These are phyloP conservation scores for Bombus huntii DNA, from an alignment of 1,140 invertebrate species.

Conservation along the genomic window DNA sequence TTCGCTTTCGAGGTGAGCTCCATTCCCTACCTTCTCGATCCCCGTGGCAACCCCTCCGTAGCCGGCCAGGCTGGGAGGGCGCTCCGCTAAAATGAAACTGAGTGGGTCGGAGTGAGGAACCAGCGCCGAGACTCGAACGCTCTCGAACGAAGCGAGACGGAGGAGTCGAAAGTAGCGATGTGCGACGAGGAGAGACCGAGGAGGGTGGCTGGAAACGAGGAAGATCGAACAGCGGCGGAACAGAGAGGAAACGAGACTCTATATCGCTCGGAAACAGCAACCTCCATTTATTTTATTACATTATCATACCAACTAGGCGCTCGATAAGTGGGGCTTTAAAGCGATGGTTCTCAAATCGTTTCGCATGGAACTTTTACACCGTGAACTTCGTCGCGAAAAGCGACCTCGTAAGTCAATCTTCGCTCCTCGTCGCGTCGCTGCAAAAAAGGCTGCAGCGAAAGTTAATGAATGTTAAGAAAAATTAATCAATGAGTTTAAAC, in stretches of 20 bases:
- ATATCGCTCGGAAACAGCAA: conserved; percentile 73
- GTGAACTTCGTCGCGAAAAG: conserved; percentile 1
- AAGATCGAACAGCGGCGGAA: conserved; percentile 20
- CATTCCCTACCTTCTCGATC: conserved; percentile 70
- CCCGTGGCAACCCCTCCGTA: conserved; percentile 55
- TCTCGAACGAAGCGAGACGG: conserved; percentile 26
- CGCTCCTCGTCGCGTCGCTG: too few species aligned
- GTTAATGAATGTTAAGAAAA: conserved; percentile 20
- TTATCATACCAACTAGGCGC: conserved; percentile 82
- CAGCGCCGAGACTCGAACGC: background rate
- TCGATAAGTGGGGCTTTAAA: conserved; percentile 82
- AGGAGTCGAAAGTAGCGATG: conserved; percentile 27
- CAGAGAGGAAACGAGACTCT: conserved; percentile 60
- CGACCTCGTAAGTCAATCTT: background rate
- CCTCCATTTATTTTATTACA: conserved; percentile 84
- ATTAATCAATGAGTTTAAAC: background rate
- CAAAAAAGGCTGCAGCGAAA: conserved; percentile 7
- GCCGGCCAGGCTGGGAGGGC: conserved; percentile 2
- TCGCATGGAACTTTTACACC: conserved; percentile 33
- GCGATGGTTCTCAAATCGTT: conserved; percentile 78
- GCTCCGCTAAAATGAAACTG: conserved; percentile 44
- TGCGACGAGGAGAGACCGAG: conserved; percentile 44
- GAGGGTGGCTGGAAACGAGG: conserved; percentile 33
- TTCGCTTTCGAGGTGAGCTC: conserved; percentile 73
- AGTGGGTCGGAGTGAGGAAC: conserved; percentile 22